Base-by-base conservation (phyloP, 2,888 invertebrate species). In the Trichopoda pennipes region DNA sequence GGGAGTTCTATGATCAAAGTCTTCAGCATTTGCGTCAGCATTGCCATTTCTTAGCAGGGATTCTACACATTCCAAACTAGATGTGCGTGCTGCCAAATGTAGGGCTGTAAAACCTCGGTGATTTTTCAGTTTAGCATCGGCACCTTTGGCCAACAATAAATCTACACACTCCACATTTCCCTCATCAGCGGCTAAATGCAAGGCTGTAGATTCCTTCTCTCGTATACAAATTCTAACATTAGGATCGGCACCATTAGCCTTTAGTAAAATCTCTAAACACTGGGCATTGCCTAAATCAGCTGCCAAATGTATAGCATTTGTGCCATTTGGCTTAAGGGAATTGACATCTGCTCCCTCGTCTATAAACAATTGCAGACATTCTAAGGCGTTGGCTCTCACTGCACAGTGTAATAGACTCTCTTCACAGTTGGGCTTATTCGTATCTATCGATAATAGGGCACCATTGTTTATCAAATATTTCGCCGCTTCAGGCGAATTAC, bases 151-250 rank as follows among this genome's bases (percentile, higher is more conserved):
- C 49, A 97, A 88, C 53, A 97, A 90, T 56, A 96, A 90, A 86
- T 95, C 94, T 0, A 97, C 94, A 86, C 96, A 96, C 69, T 97
- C 96, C 14, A 93, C 93, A 88, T 96, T 96, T 1, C 97, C 97
- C 75, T 96, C 96, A 88, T 97, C 97, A 0, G 97, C 97, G 0
- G 97, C 97, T 84, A 97, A 92, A 92, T 98, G 98, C 73, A 97
- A 88, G 0, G 96, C 94, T 0, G 95, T 96, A 14, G 95, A 94
- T 84, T 95, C 95, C 86, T 95, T 94, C 76, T 95, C 95, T 7
- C 94, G 93, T 38, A 94, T 93, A 83, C 93, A 92, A 55, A 95
- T 95, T 82, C 94, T 92, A 0, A 94, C 93, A 86, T 96, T 94
- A 1, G 95, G 93, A 87, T 96, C 94, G 1, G 94, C 93, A 80